These are phyloP conservation scores for Amblyornis subalaris DNA, from an alignment of 2,113 vertebrate species.

Conservation along the genomic window DNA sequence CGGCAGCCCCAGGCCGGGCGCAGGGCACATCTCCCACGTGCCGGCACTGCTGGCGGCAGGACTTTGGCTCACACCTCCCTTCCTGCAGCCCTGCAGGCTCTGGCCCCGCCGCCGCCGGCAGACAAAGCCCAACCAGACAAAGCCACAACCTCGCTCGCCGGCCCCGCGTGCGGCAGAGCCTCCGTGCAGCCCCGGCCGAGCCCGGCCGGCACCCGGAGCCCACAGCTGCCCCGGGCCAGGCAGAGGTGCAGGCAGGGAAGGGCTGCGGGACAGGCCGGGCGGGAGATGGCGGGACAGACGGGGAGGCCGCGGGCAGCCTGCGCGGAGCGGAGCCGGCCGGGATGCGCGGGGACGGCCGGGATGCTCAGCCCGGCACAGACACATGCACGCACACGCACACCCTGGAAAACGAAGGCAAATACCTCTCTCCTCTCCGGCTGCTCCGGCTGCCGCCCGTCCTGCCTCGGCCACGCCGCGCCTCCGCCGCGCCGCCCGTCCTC, in stretches of 20 bases:
- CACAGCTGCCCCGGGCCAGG: background rate
- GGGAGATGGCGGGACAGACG: too few species aligned
- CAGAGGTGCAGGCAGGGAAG: rapidly evolving
- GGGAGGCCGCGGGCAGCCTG: background rate
- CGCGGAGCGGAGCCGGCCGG: background rate
- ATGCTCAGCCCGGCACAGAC: background rate
- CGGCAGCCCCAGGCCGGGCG: background rate
- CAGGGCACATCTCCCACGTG: background rate
- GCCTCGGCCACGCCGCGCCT: background rate
- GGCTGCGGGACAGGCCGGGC: background rate
- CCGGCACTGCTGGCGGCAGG: background rate
- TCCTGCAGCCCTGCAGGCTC: background rate
- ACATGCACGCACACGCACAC: background rate
- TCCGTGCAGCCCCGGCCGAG: background rate
- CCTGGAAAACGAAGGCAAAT: background rate
- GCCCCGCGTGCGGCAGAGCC: background rate
- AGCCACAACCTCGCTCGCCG: background rate
- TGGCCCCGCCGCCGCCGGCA: background rate
- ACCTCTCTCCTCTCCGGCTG: background rate
- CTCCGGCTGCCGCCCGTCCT: background rate
- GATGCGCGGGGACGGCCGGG: background rate
- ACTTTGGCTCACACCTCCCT: background rate
- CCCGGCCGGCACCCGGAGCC: background rate
- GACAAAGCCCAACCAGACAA: constrained; percentile 48
- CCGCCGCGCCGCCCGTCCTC: constrained; percentile 42